Evolutionary conservation across 2,888 invertebrate genomes (phyloP).

Genomic region (Encarsia formosa): DNA sequence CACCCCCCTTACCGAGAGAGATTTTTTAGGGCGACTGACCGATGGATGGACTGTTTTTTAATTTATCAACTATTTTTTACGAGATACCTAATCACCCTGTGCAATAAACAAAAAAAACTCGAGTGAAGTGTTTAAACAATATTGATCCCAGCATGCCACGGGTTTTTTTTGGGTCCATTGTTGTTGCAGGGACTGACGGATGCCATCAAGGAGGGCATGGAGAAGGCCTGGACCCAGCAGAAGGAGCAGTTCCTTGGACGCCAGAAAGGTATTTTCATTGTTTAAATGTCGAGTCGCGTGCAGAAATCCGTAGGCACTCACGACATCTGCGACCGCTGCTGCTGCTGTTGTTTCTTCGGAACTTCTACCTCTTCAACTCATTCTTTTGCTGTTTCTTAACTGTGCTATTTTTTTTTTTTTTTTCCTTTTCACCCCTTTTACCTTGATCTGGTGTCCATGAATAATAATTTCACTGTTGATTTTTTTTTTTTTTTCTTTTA

Average conservation of each 20-base stretch:
- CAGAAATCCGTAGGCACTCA: not conserved
- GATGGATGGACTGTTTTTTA: too few species aligned
- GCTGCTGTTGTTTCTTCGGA: not conserved
- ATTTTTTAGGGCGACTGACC: too few species aligned
- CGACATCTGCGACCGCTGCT: too few species aligned
- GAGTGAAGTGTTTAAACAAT: too few species aligned
- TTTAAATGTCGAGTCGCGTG: not conserved
- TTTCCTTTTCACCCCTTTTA: too few species aligned
- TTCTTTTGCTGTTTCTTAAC: not conserved
- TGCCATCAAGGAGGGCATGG: conserved; percentile 75
- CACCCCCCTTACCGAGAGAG: not conserved
- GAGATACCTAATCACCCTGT: too few species aligned
- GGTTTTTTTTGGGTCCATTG: conserved; percentile 34
- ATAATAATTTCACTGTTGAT: too few species aligned
- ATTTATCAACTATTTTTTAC: too few species aligned
- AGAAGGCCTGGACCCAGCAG: conserved; percentile 86
- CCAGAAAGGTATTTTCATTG: conserved; percentile 75
- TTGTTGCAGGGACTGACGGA: conserved; percentile 77
- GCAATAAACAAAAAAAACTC: too few species aligned
- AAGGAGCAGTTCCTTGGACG: conserved; percentile 83
- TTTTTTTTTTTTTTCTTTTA: too few species aligned
- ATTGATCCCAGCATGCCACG: conserved; percentile 49
- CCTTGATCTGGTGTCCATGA: too few species aligned
- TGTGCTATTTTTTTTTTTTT: not conserved
- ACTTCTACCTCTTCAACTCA: not conserved